These are phyloP conservation scores for Butorides virescens DNA, from an alignment of 2,113 vertebrate genomes.

Conservation along the genomic window DNA sequence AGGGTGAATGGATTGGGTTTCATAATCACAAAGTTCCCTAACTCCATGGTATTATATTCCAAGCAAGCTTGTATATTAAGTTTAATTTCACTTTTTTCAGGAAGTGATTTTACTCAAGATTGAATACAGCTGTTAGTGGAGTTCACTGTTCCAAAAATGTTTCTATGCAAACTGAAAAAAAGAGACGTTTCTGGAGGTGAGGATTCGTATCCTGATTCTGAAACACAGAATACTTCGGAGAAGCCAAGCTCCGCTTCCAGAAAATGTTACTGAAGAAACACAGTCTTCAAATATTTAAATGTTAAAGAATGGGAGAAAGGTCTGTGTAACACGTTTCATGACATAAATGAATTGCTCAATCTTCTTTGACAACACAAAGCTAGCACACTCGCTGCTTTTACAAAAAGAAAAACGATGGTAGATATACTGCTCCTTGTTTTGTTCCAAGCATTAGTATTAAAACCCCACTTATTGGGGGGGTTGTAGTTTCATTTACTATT, in stretches of 20 bases:
- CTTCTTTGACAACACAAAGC: background rate
- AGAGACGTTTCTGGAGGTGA: constrained; percentile 61
- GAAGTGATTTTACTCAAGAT: constrained; percentile 75
- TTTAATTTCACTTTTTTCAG: constrained; percentile 76
- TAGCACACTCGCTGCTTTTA: background rate
- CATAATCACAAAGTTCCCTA: constrained; percentile 70
- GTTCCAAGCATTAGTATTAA: constrained; percentile 19
- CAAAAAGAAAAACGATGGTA: background rate
- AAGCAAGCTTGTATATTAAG: constrained; percentile 66
- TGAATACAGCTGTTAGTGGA: constrained; percentile 76
- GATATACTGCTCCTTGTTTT: background rate
- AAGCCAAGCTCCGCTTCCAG: constrained; percentile 14
- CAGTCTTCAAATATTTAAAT: background rate
- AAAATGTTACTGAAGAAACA: constrained; percentile 36
- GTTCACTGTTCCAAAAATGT: constrained; percentile 63
- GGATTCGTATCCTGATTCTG: constrained; percentile 21
- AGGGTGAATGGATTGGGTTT: constrained; percentile 65
- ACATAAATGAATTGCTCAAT: background rate
- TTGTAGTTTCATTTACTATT: constrained; percentile 35
- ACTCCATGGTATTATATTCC: constrained; percentile 60
- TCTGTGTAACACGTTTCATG: background rate
- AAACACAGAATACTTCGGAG: background rate
- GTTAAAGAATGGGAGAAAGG: background rate
- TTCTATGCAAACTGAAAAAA: constrained; percentile 61
- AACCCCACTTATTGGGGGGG: background rate